Conservation (phyloP, 2,113 vertebrate species). For the Tinamus guttatus region DNA sequence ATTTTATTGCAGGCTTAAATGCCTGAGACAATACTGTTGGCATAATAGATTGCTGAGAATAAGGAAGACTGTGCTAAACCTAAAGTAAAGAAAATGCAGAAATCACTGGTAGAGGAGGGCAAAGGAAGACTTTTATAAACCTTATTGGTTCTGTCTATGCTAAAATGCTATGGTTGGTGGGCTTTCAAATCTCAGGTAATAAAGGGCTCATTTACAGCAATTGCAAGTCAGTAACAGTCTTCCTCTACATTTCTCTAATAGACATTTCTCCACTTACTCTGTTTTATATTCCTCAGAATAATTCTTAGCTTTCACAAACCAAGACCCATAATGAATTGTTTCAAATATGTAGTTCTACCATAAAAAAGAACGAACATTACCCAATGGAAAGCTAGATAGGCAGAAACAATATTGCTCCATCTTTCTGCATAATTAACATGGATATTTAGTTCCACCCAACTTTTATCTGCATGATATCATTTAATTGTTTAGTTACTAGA, state of each 20-base stretch:
- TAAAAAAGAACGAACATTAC: constrained; percentile 11
- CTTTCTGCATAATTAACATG: constrained; percentile 35
- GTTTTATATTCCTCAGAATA: constrained; percentile 31
- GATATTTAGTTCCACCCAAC: constrained; percentile 4
- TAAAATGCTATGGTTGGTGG: neutral
- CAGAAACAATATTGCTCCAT: constrained; percentile 29
- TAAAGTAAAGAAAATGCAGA: neutral
- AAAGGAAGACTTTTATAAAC: neutral
- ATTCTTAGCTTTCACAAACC: constrained; percentile 21
- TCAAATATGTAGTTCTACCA: constrained; percentile 18
- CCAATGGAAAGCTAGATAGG: constrained; percentile 10
- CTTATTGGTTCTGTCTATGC: neutral
- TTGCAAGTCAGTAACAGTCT: neutral
- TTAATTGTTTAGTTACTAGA: constrained; percentile 33
- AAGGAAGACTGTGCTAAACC: neutral
- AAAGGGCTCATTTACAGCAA: constrained; percentile 8
- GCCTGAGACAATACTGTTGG: neutral
- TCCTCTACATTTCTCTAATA: constrained; percentile 13
- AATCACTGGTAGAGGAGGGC: neutral
- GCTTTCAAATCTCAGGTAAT: constrained; percentile 1
- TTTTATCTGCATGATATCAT: neutral
- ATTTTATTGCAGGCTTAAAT: neutral
- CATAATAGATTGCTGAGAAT: neutral
- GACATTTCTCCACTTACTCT: constrained; percentile 3
- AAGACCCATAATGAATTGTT: constrained; percentile 17